phyloP scores from a whole-genome alignment of 2,888 invertebrate genomes.

The Metopia argyrocephala region DNA sequence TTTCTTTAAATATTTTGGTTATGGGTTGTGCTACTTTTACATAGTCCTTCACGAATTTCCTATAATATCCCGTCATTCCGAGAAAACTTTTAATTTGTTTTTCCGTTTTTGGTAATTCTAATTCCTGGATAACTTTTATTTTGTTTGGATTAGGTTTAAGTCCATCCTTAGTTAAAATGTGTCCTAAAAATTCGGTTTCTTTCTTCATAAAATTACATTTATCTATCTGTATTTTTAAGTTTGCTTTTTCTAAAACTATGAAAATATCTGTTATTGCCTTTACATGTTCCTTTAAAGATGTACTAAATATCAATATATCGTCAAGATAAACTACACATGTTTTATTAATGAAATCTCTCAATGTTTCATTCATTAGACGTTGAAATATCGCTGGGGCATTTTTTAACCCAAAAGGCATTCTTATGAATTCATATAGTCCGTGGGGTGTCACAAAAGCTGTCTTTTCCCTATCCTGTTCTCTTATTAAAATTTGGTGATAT shows the following conservation, averaged over 20 bases:
- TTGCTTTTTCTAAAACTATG: not conserved
- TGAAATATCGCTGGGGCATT: conserved; percentile 32
- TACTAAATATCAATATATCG: too few relatives aligned
- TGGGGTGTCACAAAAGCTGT: not conserved
- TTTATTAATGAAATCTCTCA: conserved; percentile 48
- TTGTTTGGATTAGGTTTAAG: conserved; percentile 6
- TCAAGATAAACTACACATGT: conserved; percentile 38
- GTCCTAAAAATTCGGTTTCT: conserved; percentile 18
- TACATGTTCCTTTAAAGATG: too few relatives aligned
- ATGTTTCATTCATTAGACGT: conserved; percentile 55
- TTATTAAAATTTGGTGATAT: conserved; percentile 27
- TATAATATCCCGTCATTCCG: conserved; percentile 22
- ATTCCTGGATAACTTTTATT: not conserved
- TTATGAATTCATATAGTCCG: conserved; percentile 7
- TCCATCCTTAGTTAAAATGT: conserved; percentile 22
- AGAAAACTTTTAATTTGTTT: conserved; percentile 17
- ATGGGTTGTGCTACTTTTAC: conserved; percentile 18
- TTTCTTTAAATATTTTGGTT: conserved; percentile 28
- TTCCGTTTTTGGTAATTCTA: not conserved
- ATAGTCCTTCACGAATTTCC: conserved; percentile 15
- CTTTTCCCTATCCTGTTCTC: not conserved
- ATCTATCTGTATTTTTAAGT: conserved; percentile 33
- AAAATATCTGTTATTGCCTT: not conserved
- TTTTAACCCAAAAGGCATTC: conserved; percentile 16
- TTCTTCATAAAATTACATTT: conserved; percentile 33